Conservation (phyloP, 1,140 invertebrate genomes). For the Eciton burchellii region DNA sequence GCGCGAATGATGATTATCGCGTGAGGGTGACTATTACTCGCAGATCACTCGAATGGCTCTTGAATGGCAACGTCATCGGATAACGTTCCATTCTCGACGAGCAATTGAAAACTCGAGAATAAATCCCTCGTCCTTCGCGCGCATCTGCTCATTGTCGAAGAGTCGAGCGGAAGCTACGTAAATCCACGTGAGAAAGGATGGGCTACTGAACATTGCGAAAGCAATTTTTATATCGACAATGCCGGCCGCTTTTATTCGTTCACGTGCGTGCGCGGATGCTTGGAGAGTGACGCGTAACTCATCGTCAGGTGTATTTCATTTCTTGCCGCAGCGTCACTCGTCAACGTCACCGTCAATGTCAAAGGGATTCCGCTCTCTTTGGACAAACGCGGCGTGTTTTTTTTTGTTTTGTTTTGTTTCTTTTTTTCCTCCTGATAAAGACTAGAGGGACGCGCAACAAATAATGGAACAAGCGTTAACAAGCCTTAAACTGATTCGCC, state of each 20-base stretch:
- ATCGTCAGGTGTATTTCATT: slow-evolving; percentile 9
- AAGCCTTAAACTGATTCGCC: slow-evolving; percentile 40
- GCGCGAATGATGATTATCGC: neutral
- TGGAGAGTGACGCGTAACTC: slow-evolving; percentile 51
- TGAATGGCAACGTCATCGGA: slow-evolving; percentile 55
- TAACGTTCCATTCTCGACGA: slow-evolving; percentile 43
- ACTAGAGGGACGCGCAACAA: neutral
- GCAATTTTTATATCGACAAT: slow-evolving; percentile 52
- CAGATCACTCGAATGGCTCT: neutral
- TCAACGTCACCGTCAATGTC: neutral
- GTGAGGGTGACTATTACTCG: neutral
- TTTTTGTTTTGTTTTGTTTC: too few species aligned
- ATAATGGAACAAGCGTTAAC: too few species aligned
- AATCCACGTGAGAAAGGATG: neutral
- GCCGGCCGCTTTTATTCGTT: slow-evolving; percentile 39
- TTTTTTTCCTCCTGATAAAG: slow-evolving; percentile 9
- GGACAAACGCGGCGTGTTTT: slow-evolving; percentile 22
- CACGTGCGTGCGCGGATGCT: slow-evolving; percentile 25
- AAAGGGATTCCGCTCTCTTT: slow-evolving; percentile 28
- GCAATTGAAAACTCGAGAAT: slow-evolving; percentile 53
- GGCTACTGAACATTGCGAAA: slow-evolving; percentile 54
- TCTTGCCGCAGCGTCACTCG: slow-evolving; percentile 37
- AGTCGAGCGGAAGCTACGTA: neutral
- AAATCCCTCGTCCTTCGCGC: neutral
- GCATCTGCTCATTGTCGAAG: slow-evolving; percentile 4